Evolutionary conservation across 2,888 invertebrate genomes (phyloP).

Genomic region (Tribolium freemani): DNA sequence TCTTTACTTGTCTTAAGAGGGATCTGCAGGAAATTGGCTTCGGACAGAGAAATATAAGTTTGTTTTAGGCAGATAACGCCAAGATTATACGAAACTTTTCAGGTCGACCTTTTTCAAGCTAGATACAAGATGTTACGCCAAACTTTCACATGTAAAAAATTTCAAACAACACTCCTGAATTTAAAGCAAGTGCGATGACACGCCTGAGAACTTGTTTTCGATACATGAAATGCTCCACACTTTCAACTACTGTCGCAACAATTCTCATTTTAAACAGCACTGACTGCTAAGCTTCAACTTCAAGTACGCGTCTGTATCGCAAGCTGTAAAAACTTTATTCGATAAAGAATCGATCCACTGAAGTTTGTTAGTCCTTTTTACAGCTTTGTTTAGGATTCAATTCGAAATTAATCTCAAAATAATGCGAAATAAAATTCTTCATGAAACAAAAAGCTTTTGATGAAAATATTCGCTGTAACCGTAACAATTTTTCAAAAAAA

Average conservation of each 20-base stretch:
- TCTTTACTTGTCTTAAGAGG: conserved; percentile 57
- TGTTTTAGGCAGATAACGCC: conserved; percentile 60
- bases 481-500: too few species aligned
- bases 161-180: conserved; percentile 57
- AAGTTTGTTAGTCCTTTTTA: background rate
- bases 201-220: conserved; percentile 5
- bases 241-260: background rate
- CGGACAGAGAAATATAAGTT: conserved; percentile 62
- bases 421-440: too few species aligned
- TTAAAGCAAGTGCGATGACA: conserved; percentile 51
- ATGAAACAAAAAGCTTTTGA: too few species aligned
- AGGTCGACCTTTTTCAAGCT: conserved; percentile 51
- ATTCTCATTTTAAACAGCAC: background rate
- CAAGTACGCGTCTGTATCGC: background rate
- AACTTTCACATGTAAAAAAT: conserved; percentile 60
- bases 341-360: background rate
- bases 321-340: background rate
- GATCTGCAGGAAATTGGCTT: conserved; percentile 61
- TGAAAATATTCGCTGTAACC: too few species aligned
- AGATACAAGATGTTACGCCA: conserved; percentile 59
- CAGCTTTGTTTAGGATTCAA: background rate
- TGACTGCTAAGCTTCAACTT: background rate
- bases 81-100: conserved; percentile 61
- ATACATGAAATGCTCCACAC: conserved; percentile 8
- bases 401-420: background rate